phyloP scores from a whole-genome alignment of 2,113 vertebrate species.

The Corythoichthys intestinalis region DNA sequence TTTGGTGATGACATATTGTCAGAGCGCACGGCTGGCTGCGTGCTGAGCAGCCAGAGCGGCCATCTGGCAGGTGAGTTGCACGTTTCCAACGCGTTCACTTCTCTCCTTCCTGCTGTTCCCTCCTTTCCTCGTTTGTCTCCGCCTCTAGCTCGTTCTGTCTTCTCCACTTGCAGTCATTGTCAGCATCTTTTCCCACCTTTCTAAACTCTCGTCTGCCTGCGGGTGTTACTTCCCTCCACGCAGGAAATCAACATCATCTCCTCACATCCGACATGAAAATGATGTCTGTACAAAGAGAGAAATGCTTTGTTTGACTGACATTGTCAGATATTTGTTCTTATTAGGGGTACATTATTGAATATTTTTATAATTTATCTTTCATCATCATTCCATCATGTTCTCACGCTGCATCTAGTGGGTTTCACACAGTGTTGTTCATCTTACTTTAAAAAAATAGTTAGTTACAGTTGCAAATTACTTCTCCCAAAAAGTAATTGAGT shows the following conservation, averaged over 20 bases:
- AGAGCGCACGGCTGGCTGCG: conserved; percentile 45
- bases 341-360: neutral
- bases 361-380: neutral
- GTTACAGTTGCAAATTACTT: too few species aligned
- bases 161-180: neutral
- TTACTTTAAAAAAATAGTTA: too few species aligned
- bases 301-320: neutral
- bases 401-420: too few species aligned
- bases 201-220: neutral
- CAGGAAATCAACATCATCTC: neutral
- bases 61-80: conserved; percentile 69
- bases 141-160: conserved; percentile 6
- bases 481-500: too few species aligned
- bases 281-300: neutral
- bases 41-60: conserved; percentile 59
- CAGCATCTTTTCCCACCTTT: neutral
- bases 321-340: neutral
- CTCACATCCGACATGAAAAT: neutral
- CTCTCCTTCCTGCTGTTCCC: conserved; percentile 34
- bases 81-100: conserved; percentile 35
- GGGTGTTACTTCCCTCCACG: neutral
- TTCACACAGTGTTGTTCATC: neutral
- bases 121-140: conserved; percentile 24
- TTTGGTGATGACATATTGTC: conserved; percentile 46
- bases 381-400: neutral